Evolutionary conservation across 1,140 invertebrate genomes (phyloP).

Genomic region (roundworm (Caenorhabditis elegans)): DNA sequence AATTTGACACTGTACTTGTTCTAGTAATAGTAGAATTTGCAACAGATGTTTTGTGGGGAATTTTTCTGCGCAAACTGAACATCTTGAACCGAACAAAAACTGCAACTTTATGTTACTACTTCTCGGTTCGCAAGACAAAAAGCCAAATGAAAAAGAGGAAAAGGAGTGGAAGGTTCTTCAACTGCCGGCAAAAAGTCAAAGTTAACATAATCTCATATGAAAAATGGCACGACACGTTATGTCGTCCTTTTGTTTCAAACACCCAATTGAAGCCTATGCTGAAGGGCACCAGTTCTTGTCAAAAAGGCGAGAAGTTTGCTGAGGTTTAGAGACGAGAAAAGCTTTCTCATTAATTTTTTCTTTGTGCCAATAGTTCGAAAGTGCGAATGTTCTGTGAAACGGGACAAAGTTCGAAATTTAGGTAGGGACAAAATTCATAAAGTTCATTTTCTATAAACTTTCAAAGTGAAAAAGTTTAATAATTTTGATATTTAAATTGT

Average conservation of each 20-base stretch:
- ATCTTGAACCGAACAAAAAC: neutral
- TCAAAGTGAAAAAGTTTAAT: no score
- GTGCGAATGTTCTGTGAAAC: no score
- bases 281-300: neutral
- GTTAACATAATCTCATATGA: slow-evolving; percentile 33
- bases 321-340: slow-evolving; percentile 1
- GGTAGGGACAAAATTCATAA: no score
- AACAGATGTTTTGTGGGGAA: slow-evolving; percentile 3
- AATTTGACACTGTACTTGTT: neutral
- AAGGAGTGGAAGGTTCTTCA: neutral
- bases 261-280: neutral
- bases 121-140: neutral
- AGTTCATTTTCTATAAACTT: no score
- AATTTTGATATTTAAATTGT: no score
- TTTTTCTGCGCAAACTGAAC: neutral
- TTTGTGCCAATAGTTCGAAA: no score
- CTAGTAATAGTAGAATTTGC: slow-evolving; percentile 5
- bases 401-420: no score
- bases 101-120: neutral
- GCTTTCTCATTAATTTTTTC: slow-evolving; percentile 26
- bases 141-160: neutral
- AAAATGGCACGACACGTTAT: slow-evolving; percentile 20
- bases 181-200: slow-evolving; percentile 11
- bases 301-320: neutral
- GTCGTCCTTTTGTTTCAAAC: slow-evolving; percentile 17